Conservation (phyloP, 2,797 vertebrate species). For the Xiphorhynchus erythropygius region DNA sequence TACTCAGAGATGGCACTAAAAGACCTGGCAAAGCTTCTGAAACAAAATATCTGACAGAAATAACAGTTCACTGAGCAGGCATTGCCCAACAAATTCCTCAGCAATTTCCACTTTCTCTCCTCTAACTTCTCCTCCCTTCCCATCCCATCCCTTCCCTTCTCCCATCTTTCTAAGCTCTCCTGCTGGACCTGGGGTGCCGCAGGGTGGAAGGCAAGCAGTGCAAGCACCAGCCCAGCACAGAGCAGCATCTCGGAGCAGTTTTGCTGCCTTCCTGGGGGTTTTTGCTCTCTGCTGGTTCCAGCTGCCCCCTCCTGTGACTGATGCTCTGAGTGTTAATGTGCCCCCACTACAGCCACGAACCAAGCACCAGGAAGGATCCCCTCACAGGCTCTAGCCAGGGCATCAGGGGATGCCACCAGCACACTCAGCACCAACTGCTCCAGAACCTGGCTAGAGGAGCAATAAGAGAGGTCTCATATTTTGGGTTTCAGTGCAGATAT, state of each 20-base stretch:
- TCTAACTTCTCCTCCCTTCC: neutral
- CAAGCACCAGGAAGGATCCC: neutral
- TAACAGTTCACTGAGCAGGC: neutral
- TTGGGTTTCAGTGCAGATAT: neutral
- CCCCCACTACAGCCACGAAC: neutral
- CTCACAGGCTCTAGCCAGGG: neutral
- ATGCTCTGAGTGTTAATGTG: accelerated
- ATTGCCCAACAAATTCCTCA: neutral
- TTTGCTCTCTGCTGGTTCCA: neutral
- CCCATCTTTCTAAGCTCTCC: neutral
- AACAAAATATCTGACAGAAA: neutral
- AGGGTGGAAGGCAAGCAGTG: neutral
- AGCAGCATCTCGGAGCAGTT: neutral
- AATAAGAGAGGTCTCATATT: neutral
- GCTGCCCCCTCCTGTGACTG: neutral
- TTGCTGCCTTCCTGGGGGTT: neutral
- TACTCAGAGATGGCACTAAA: neutral
- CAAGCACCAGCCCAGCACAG: neutral
- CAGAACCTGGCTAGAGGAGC: neutral
- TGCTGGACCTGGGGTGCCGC: neutral
- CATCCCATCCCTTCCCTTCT: neutral
- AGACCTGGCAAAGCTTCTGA: neutral
- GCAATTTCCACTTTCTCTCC: neutral
- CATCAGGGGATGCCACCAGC: neutral
- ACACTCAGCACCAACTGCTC: neutral